Evolutionary conservation across 2,113 vertebrate genomes (phyloP), one percentile per base, ranked within the genome.

Genomic region (Vanacampus margaritifer): DNA sequence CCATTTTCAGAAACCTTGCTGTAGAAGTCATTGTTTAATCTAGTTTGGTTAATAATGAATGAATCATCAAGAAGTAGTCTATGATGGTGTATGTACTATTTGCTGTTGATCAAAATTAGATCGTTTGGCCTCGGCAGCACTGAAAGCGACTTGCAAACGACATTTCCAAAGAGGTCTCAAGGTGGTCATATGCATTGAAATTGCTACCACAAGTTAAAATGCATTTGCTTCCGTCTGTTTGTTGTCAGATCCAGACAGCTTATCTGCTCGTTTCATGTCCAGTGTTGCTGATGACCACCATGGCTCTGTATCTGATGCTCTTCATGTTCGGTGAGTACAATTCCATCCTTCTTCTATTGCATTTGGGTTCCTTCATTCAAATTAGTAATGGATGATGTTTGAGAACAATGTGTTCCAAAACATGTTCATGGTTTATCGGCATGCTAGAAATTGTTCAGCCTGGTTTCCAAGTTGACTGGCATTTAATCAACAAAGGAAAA

Each of bases 321-420:
- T 69, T 92, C 51, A 0, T 87, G 32, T 79, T 90, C 63, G 88
- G 92, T 93, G 80, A 91, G 92, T 90, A 21, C 0, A 69, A 32
- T 0, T 46, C 2, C 23, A 12, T 21, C 6, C 6, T 36, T 23
- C 12, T 37, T 54, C 0, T 19, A 24, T 45, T 19, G 2, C 51
- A 23, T 65, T 14, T 61, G 28, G 28, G 16, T 56, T 28, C 14
- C 24, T 28, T 53, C 11, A n/a, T 23, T 14, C 1, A 13, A 6
- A 26, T 26, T 56, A 13, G 13, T 28, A 24, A 10, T 12, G 10
- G 16, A 14, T 39, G 28, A 32, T 14, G 5, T 35, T 60, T 6
- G 17, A 23, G 37, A 23, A 62, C 16, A 37, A 19, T 62, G 3
- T 62, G 36, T 41, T 16, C 32, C 14, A n/a, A 6, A 21, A 5